Percentiles rank a stretch among this genome's conserved stretches.
Conservation (phyloP, 2,888 invertebrate species). For the Sarcophaga rosellei region DNA sequence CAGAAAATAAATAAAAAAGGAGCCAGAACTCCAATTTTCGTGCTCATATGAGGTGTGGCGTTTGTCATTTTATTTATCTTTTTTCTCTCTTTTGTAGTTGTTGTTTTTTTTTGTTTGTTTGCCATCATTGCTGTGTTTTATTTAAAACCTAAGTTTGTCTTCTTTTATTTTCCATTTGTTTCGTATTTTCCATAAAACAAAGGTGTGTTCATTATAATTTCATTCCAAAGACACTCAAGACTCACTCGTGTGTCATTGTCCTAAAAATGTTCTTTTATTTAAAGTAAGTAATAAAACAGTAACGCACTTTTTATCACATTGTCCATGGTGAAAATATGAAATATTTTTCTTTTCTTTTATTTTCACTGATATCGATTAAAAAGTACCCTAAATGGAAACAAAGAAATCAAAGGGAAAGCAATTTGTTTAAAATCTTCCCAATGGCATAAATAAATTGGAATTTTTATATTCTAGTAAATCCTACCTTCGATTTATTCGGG, state of each 20-base stretch:
- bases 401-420: constrained; percentile 5
- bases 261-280: constrained; percentile 52
- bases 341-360: background rate
- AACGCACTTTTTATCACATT: constrained; percentile 53
- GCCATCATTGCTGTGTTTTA: constrained; percentile 7
- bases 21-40: constrained; percentile 21
- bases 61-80: constrained; percentile 22
- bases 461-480: background rate
- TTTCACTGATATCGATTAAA: constrained; percentile 5
- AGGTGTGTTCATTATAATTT: constrained; percentile 53
- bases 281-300: constrained; percentile 48
- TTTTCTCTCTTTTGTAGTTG: background rate
- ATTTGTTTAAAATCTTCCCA: background rate
- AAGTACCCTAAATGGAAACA: background rate
- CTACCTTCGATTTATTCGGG: background rate
- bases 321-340: background rate
- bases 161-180: constrained; percentile 17
- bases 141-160: constrained; percentile 21
- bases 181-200: constrained; percentile 10
- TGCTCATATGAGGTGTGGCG: constrained; percentile 39
- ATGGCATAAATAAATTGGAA: background rate
- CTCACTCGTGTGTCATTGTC: constrained; percentile 33
- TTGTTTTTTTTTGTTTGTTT: background rate
- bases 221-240: background rate
- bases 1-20: background rate